Evolutionary conservation across 2,888 invertebrate species (phyloP).

Genomic region (Sarcophaga carnaria): DNA sequence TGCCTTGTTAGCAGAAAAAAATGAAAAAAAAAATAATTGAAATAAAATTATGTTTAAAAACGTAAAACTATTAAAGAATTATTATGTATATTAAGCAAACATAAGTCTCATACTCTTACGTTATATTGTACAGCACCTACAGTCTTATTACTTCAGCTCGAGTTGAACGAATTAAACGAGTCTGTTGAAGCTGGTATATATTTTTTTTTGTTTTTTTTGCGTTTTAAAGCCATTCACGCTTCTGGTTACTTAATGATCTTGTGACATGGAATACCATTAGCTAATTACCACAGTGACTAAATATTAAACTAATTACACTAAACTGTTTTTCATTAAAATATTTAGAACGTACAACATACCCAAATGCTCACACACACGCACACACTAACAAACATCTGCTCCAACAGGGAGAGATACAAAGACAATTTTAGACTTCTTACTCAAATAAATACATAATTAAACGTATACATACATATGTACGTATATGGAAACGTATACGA

Average conservation of each 20-base stretch:
- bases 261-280: conserved; percentile 67
- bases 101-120: no score
- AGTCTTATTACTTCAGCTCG: no score
- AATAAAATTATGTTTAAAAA: no score
- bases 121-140: no score
- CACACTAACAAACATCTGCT: not conserved
- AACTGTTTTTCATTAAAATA: conserved; percentile 60
- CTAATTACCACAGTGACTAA: conserved; percentile 67
- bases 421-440: not conserved
- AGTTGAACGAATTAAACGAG: not conserved
- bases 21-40: no score
- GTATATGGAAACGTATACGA: not conserved
- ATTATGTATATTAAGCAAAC: no score
- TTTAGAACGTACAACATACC: conserved; percentile 46
- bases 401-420: not conserved
- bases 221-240: conserved; percentile 33
- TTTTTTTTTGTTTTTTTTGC: conserved; percentile 7
- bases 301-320: conserved; percentile 62
- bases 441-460: no score
- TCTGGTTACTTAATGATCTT: conserved; percentile 57
- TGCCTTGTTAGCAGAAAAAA: no score
- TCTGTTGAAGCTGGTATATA: not conserved
- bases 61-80: no score
- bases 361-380: not conserved
- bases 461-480: no score